Evolutionary conservation across 2,888 invertebrate genomes (phyloP).

Genomic region (Drosophila yooni): DNA sequence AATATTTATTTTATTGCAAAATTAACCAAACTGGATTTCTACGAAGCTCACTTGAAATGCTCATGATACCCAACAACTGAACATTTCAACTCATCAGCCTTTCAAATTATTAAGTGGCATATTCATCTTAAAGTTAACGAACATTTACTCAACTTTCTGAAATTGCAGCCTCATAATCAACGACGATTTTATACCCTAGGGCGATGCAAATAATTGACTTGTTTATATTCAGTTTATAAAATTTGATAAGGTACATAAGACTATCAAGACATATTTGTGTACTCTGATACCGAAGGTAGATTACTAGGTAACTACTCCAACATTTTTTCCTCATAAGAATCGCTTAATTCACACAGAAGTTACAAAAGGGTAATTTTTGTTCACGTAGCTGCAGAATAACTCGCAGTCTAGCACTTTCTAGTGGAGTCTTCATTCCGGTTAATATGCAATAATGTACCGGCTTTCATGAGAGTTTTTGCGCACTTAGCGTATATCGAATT

Average conservation of each 20-base stretch:
- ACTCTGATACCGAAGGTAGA: background rate
- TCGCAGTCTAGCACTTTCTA: background rate
- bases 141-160: conserved; percentile 11
- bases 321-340: background rate
- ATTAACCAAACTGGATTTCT: background rate
- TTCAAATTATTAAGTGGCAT: conserved; percentile 52
- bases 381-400: background rate
- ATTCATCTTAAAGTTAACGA: conserved; percentile 13
- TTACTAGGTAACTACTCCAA: background rate
- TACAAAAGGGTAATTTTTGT: background rate
- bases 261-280: background rate
- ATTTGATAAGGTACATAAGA: background rate
- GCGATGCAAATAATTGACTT: background rate
- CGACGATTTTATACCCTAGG: background rate
- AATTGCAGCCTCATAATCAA: background rate
- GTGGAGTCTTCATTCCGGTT: conserved; percentile 11
- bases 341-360: background rate
- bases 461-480: conserved; percentile 37
- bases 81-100: conserved; percentile 19
- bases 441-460: conserved; percentile 48
- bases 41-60: background rate
- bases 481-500: conserved; percentile 46
- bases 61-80: conserved; percentile 26
- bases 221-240: background rate
- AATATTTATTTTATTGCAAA: background rate